Percentiles rank a stretch among this genome's conserved stretches.
These are phyloP conservation scores for Acanthurus leucopareius DNA, from an alignment of 2,797 vertebrate species.

Conservation along the genomic window DNA sequence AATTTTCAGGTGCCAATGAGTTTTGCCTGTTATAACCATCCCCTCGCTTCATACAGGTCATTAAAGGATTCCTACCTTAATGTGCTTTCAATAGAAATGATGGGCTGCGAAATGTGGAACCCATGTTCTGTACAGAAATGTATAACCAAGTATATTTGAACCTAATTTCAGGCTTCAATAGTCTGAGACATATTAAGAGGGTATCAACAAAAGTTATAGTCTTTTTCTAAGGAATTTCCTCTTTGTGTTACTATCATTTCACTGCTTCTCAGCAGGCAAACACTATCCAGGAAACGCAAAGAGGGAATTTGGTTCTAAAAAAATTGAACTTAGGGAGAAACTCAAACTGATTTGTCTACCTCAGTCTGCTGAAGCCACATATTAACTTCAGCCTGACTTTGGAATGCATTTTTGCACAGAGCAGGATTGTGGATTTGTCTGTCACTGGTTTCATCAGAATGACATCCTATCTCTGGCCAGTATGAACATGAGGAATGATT, in stretches of 20 bases:
- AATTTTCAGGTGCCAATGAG: background rate
- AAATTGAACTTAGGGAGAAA: background rate
- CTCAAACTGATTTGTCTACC: background rate
- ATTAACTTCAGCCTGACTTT: background rate
- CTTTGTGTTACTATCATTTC: background rate
- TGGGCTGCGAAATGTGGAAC: background rate
- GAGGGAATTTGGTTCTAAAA: background rate
- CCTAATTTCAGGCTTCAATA: background rate
- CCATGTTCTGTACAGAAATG: background rate
- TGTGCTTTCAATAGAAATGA: background rate
- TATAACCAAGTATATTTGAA: background rate
- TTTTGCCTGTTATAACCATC: background rate
- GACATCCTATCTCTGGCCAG: background rate
- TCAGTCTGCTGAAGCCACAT: background rate
- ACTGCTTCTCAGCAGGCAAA: background rate
- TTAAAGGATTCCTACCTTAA: background rate
- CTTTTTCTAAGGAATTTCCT: too few species aligned
- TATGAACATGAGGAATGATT: background rate
- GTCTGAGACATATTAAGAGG: background rate
- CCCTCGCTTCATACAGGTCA: background rate
- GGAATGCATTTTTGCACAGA: background rate
- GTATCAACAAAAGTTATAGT: background rate
- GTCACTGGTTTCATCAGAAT: background rate
- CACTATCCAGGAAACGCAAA: background rate
- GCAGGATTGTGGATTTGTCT: background rate